Percentiles rank a stretch among this genome's conserved stretches.
phyloP scores from a whole-genome alignment of 2,888 invertebrate species.

The Balanococcus diminutus region DNA sequence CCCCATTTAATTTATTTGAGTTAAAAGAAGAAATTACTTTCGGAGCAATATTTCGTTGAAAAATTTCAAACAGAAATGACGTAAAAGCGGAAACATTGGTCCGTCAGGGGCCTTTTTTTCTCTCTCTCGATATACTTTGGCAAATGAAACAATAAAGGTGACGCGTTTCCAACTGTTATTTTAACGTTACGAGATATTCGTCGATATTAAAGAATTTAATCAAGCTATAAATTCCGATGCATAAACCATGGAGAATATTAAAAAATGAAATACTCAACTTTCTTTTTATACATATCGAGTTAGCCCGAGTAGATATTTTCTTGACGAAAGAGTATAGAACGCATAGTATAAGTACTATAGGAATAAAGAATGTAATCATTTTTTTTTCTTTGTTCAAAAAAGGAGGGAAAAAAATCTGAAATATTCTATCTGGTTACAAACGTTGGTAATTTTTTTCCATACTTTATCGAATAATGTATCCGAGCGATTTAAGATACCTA shows the following conservation, averaged over 20 bases:
- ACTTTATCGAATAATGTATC: neutral
- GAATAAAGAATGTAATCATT: neutral
- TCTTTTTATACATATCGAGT: neutral
- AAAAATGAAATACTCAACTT: slow-evolving; percentile 7
- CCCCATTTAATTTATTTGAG: neutral
- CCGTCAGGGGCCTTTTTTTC: neutral
- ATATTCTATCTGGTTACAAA: neutral
- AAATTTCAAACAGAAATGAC: neutral
- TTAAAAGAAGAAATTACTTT: slow-evolving; percentile 9
- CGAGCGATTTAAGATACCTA: neutral
- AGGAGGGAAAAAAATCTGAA: neutral
- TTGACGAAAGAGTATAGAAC: neutral
- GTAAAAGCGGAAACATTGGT: neutral
- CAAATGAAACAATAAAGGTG: neutral
- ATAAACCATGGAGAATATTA: slow-evolving; percentile 14
- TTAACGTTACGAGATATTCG: neutral
- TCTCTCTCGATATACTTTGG: neutral
- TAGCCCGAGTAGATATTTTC: neutral
- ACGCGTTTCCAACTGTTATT: slow-evolving; percentile 5
- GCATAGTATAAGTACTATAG: neutral
- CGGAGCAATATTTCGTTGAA: neutral
- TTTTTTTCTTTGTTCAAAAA: neutral
- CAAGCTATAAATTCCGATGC: neutral
- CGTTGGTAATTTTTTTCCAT: neutral
- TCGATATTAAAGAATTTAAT: slow-evolving; percentile 22